Evolutionary conservation across 2,113 vertebrate species (phyloP), one percentile per base, ranked within the genome.

Genomic region (Mesocricetus auratus): DNA sequence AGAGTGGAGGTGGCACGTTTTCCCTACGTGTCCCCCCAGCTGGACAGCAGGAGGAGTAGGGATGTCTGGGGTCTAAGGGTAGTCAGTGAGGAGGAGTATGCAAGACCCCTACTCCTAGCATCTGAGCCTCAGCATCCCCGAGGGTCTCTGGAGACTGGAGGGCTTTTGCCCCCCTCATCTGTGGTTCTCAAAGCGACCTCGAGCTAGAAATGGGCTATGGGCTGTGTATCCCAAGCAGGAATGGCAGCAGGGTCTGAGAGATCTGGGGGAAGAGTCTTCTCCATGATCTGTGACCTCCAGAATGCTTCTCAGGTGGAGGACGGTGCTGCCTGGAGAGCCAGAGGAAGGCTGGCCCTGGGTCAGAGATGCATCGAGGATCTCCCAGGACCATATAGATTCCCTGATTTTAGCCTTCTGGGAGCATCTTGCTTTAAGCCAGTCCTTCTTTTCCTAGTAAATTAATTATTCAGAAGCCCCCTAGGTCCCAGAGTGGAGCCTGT

Each of bases 381-480:
- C 83, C 74, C 39, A 6, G 47, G 42, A 4, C 9, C 53, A 53
- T 21, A 19, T 24, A 0, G 50, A 8, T 31, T 42, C 42, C 45
- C 62, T 36, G 87, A 24, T 64, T 75, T 39, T 0, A 17, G 39
- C n/a, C 62, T 66, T 58, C 81, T 56, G 31, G 17, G 64, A 71
- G 50, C 2, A 29, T 5, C 64, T 45, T 33, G 39, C 88, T 3
- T 0, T 7, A 29, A 19, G 11, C 42, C 87, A 58, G 2, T 24
- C 58, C 68, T 75, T 47, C 58, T 31, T 93, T n/a, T 79, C 22
- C 68, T 73, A 73, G 87, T 50, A 69, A n/a, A 71, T 96, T 66
- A 92, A 74, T 97, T 77, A 94, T 91, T 93, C 95, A 90, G 21
- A 68, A 31, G 74, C 93, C 73, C 62, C 29, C 1, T 53, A 81